Percentiles rank a stretch among this genome's conserved stretches.
These are phyloP conservation scores for Stenoptilia bipunctidactyla DNA, from an alignment of 2,888 invertebrate genomes.

Conservation along the genomic window DNA sequence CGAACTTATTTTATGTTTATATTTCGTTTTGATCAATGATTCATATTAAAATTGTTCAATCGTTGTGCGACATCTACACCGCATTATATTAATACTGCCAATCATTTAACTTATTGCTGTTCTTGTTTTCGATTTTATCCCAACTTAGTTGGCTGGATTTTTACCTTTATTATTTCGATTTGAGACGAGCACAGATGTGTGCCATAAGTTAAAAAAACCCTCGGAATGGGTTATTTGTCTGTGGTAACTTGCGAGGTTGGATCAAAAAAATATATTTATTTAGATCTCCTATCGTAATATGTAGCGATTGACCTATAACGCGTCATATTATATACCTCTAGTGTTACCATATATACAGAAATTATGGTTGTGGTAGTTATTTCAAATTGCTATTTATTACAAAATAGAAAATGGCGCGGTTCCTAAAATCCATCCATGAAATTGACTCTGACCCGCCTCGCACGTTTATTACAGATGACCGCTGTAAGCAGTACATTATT, in stretches of 20 bases:
- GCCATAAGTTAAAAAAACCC: constrained; percentile 26
- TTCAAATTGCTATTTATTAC: constrained; percentile 61
- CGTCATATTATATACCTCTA: constrained; percentile 33
- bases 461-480: constrained; percentile 24
- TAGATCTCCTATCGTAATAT: constrained; percentile 16
- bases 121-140: constrained; percentile 49
- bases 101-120: constrained; percentile 17
- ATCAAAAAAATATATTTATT: constrained; percentile 22
- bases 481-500: constrained; percentile 25
- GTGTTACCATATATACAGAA: constrained; percentile 55
- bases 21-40: no score
- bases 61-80: background rate
- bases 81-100: constrained; percentile 8
- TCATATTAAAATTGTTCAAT: no score
- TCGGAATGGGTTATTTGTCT: constrained; percentile 25
- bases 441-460: constrained; percentile 12
- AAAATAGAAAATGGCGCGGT: constrained; percentile 45
- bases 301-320: constrained; percentile 25
- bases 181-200: constrained; percentile 30
- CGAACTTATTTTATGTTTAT: no score
- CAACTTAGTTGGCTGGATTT: constrained; percentile 63
- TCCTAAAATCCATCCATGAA: constrained; percentile 25
- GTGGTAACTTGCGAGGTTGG: constrained; percentile 30
- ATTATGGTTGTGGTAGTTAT: constrained; percentile 69
- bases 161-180: constrained; percentile 29